phyloP scores from a whole-genome alignment of 2,888 invertebrate genomes.

The Dascillus cervinus region DNA sequence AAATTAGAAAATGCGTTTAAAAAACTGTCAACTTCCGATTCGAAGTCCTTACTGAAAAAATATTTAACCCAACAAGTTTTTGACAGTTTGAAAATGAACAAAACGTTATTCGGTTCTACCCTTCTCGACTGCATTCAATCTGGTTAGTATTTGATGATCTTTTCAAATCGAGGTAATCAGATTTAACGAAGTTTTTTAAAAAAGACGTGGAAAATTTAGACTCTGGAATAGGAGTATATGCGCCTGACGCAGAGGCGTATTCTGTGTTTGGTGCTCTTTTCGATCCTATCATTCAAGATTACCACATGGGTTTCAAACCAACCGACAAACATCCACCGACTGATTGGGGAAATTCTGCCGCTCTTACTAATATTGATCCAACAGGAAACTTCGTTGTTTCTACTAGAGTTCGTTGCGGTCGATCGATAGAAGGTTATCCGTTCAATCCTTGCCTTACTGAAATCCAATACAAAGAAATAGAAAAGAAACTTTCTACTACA shows the following conservation, averaged over 20 bases:
- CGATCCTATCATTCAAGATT: slow-evolving; percentile 60
- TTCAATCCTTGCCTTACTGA: slow-evolving; percentile 64
- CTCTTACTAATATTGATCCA: too few relatives aligned
- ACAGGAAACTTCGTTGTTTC: too few relatives aligned
- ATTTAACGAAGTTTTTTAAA: background rate
- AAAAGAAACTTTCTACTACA: slow-evolving; percentile 42
- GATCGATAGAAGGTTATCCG: slow-evolving; percentile 53
- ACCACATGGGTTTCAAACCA: too few relatives aligned
- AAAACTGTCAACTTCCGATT: slow-evolving; percentile 43
- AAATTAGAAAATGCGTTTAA: slow-evolving; percentile 47
- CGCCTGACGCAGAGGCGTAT: slow-evolving; percentile 63
- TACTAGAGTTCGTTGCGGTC: slow-evolving; percentile 56
- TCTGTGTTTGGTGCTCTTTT: slow-evolving; percentile 55
- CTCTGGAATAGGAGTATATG: slow-evolving; percentile 58
- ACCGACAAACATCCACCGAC: slow-evolving; percentile 51
- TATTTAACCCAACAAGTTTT: slow-evolving; percentile 49
- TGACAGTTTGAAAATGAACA: slow-evolving; percentile 47
- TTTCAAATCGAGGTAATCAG: background rate
- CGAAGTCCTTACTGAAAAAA: slow-evolving; percentile 57
- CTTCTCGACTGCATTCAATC: slow-evolving; percentile 58
- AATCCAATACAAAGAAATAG: too few relatives aligned
- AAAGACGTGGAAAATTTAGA: slow-evolving; percentile 57
- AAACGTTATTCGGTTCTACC: slow-evolving; percentile 51
- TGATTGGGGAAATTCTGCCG: slow-evolving; percentile 59
- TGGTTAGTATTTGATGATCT: slow-evolving; percentile 37